Percentiles rank a stretch among this genome's conserved stretches.
phyloP scores from a whole-genome alignment of 2,888 invertebrate genomes.

The Hoplodrina ambigua region DNA sequence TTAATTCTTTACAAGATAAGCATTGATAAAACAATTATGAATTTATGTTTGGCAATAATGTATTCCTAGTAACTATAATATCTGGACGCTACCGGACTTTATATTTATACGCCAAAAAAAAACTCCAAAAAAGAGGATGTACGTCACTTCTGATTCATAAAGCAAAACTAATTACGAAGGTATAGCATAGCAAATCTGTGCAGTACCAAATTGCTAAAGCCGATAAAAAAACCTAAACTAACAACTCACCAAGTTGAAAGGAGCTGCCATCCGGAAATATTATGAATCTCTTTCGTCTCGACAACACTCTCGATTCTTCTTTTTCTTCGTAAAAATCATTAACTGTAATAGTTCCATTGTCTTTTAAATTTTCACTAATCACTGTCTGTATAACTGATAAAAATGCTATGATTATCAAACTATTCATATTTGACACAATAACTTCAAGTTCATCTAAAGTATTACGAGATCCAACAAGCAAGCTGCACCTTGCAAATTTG shows the following conservation, averaged over 20 bases:
- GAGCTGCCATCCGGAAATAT: constrained; percentile 91
- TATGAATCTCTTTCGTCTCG: constrained; percentile 89
- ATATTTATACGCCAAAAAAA: too few species aligned
- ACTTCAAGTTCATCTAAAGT: not conserved
- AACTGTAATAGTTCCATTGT: constrained; percentile 37
- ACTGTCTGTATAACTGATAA: constrained; percentile 63
- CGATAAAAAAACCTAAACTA: not conserved
- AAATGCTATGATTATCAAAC: constrained; percentile 54
- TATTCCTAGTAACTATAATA: too few species aligned
- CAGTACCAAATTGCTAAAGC: not conserved
- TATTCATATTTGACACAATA: constrained; percentile 45
- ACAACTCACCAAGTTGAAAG: constrained; percentile 88
- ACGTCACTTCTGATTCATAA: too few species aligned
- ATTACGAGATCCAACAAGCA: constrained; percentile 46
- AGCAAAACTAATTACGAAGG: too few species aligned
- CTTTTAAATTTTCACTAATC: constrained; percentile 65
- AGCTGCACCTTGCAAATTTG: constrained; percentile 18
- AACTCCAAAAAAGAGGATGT: too few species aligned
- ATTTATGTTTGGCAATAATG: too few species aligned
- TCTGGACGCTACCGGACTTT: too few species aligned
- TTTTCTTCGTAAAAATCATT: constrained; percentile 64
- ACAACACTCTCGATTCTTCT: constrained; percentile 71
- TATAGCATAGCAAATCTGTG: too few species aligned
- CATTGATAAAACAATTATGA: too few species aligned
- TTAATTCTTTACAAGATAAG: too few species aligned